Base-by-base conservation (phyloP, 2,797 vertebrate species). In the Delichon dasypus region DNA sequence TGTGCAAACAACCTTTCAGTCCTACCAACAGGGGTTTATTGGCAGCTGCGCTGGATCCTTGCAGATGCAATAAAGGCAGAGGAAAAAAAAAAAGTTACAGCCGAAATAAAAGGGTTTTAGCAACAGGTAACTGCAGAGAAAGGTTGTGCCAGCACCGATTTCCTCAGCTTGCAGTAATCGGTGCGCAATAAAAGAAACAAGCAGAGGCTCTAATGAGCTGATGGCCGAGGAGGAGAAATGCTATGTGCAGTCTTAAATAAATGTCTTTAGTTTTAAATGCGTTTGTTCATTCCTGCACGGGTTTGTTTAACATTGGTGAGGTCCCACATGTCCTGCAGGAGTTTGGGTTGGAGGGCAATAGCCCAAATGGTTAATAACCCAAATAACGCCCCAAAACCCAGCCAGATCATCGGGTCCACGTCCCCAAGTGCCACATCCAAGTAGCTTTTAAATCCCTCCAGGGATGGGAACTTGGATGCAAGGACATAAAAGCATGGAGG, bases 241-340 rank as follows among this genome's bases (percentile, higher is more conserved):
- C 61, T 48, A 9, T 30, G 44, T 18, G 30, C 65, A 30, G 86
- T 38, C 32, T 15, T 27, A 62, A 89, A 89, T 64, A 57, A 9
- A 32, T 44, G 2, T 4, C 2, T 18, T 13, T 4, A 0, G 9
- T 14, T 44, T 16, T 40, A 27, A 70, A 12, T 7, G 3, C 13
- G 8, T 29, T 0, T 38, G 38, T 25, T n/a, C 5, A 2, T 14
- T 13, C 18, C 13, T 11, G 0, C 38, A 1, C 9, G 1, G 90
- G 76, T 91, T 68, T 65, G 64, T 79, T 60, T 32, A 21, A 3
- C 12, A 18, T 23, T 57, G 54, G 44, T 44, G 86, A 82, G 85
- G 48, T 77, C 10, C 27, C 80, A 38, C 17, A 30, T 4, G 27
- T 65, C 88, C 92, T 53, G 72, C 91, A 89, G 91, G 93, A 67